Evolutionary conservation across 1,140 invertebrate genomes (phyloP), one percentile per base, ranked within the genome.

Genomic region (Latrodectus geometricus): DNA sequence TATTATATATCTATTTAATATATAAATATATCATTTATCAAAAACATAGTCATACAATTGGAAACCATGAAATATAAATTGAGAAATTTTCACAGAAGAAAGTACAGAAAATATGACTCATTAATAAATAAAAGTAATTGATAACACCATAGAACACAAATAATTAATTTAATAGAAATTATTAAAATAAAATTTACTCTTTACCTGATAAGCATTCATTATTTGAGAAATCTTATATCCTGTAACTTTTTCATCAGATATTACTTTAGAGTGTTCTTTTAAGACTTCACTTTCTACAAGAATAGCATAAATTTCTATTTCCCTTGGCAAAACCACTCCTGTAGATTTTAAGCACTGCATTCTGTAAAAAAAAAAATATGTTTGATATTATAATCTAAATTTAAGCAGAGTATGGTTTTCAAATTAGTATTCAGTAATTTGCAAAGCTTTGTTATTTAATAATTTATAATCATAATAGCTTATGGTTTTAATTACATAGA

Each of bases 161-260:
- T 65, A 65, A 65, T 65, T 65, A 65, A 65, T 4, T 15, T 65
- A 65, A 65, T 65, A 8, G 21, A 70, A 14, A 70, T n/a, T 69
- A 69, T n/a, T n/a, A 11, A 20, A n/a, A 35, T 35, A 35, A 35
- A 1, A 35, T 35, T 35, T 35, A 35, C 35, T n/a, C 88, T 8
- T 77, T 88, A 92, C 92, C 90, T 92, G 90, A 85, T 90, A 93
- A 83, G 90, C 88, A 82, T 93, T 93, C 80, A 93, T 92, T 75
- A 91, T 91, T 78, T 92, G 89, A 48, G 92, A 91, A 68, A 93
- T 91, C n/a, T 88, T 87, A 80, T 90, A 91, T 8, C 90, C 90
- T n/a, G 89, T 76, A 15, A 89, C 90, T 69, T 86, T 87, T 15
- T 90, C 89, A 88, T 90, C 88, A 87, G 88, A 89, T 73, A 89